phyloP scores from a whole-genome alignment of 2,797 vertebrate species.

The Carduelis carduelis region DNA sequence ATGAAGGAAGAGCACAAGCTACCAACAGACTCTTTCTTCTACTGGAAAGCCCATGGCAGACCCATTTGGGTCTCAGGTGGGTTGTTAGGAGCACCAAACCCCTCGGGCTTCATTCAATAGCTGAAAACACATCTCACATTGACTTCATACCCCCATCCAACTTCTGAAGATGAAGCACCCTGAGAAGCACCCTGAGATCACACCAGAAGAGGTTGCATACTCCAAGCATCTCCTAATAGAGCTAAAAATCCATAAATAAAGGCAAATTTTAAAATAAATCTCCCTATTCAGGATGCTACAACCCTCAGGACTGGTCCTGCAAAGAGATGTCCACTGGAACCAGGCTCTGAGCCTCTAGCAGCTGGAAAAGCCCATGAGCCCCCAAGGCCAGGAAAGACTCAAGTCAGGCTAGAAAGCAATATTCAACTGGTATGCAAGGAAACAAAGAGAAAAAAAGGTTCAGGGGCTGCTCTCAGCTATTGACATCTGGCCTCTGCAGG shows the following conservation, averaged over 20 bases:
- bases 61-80: neutral
- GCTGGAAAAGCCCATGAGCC: neutral
- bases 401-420: neutral
- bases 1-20: neutral
- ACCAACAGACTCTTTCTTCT: neutral
- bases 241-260: neutral
- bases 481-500: neutral
- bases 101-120: neutral
- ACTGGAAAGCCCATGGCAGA: neutral
- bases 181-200: neutral
- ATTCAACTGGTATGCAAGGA: neutral
- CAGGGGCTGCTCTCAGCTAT: neutral
- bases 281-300: neutral
- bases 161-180: neutral
- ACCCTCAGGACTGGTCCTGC: neutral
- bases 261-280: neutral
- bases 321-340: neutral
- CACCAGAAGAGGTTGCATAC: rapidly evolving
- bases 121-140: rapidly evolving
- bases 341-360: neutral
- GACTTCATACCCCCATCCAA: neutral
- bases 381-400: neutral
- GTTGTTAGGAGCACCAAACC: neutral
- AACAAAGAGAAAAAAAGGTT: neutral
- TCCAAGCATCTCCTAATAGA: neutral